A percentile compares a stretch with the other conserved stretches of the same genome.
Evolutionary conservation across 2,797 vertebrate genomes (phyloP).

Genomic region (Scleropages formosus): DNA sequence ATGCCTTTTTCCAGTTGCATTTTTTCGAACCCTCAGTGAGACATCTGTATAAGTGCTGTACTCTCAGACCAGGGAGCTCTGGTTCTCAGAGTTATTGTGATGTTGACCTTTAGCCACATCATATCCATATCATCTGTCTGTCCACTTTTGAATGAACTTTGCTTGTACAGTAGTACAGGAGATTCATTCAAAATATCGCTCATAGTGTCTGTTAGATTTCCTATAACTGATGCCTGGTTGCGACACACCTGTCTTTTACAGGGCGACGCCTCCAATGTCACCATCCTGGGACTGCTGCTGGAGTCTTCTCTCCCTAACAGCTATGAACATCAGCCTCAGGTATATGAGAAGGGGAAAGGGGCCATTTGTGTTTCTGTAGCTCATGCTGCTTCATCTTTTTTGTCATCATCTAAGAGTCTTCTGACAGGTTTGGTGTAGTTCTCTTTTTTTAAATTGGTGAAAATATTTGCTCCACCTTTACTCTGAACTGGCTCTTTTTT

Average conservation of each 20-base stretch:
- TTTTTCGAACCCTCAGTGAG: neutral
- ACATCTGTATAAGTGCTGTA: neutral
- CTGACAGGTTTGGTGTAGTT: no score
- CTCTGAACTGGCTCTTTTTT: no score
- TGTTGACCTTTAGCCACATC: neutral
- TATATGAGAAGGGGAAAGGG: constrained; percentile 43
- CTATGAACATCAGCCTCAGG: constrained; percentile 67
- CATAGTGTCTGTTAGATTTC: no score
- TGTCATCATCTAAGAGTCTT: no score
- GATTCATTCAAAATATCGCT: no score
- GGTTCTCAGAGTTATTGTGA: neutral
- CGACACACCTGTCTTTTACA: constrained; percentile 49
- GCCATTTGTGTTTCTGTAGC: neutral
- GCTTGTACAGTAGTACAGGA: no score
- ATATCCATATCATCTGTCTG: neutral
- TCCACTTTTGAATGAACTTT: neutral
- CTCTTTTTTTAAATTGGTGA: no score
- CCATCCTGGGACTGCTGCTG: constrained; percentile 82
- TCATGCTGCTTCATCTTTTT: neutral
- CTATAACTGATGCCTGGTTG: neutral
- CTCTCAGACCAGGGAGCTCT: neutral
- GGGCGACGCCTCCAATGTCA: constrained; percentile 88
- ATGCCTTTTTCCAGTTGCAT: neutral
- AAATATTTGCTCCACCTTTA: no score
- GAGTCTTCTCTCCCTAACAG: constrained; percentile 84